phyloP scores from a whole-genome alignment of 2,888 invertebrate genomes.

The Andrena flavipes region DNA sequence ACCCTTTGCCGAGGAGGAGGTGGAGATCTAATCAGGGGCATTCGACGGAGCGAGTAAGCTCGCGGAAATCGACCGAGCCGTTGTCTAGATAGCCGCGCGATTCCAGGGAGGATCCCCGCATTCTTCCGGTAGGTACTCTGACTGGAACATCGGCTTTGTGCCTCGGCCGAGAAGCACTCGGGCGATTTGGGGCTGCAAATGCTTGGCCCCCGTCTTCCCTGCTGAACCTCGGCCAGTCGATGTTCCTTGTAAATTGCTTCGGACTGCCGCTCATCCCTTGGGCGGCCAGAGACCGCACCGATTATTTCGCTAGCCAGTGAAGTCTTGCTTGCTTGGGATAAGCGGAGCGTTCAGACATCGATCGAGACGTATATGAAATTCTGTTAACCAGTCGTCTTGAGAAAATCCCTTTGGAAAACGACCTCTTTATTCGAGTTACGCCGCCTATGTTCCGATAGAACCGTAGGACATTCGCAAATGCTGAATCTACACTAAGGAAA shows the following conservation, averaged over 20 bases:
- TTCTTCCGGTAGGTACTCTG: slow-evolving; percentile 57
- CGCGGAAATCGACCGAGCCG: slow-evolving; percentile 44
- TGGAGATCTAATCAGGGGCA: slow-evolving; percentile 59
- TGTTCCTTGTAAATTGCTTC: slow-evolving; percentile 24
- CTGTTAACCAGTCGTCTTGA: too few relatives aligned
- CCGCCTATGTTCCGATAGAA: too few relatives aligned
- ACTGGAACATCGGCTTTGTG: slow-evolving; percentile 2
- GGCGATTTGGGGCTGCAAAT: neutral
- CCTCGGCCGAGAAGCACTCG: slow-evolving; percentile 14
- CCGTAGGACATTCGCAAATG: too few relatives aligned
- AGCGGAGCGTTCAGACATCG: too few relatives aligned
- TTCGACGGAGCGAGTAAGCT: slow-evolving; percentile 25
- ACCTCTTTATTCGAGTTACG: too few relatives aligned
- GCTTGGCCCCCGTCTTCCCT: neutral
- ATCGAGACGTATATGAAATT: too few relatives aligned
- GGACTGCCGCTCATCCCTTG: neutral
- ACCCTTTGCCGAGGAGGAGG: slow-evolving; percentile 4
- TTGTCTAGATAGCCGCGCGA: slow-evolving; percentile 45
- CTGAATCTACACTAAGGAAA: too few relatives aligned
- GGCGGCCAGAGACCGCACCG: slow-evolving; percentile 9
- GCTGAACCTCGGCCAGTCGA: neutral
- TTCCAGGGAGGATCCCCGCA: slow-evolving; percentile 33
- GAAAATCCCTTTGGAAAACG: too few relatives aligned
- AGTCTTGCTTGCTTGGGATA: neutral
- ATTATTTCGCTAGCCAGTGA: neutral